Conservation (phyloP, 1,140 invertebrate genomes). For the Cataglyphis hispanica region DNA sequence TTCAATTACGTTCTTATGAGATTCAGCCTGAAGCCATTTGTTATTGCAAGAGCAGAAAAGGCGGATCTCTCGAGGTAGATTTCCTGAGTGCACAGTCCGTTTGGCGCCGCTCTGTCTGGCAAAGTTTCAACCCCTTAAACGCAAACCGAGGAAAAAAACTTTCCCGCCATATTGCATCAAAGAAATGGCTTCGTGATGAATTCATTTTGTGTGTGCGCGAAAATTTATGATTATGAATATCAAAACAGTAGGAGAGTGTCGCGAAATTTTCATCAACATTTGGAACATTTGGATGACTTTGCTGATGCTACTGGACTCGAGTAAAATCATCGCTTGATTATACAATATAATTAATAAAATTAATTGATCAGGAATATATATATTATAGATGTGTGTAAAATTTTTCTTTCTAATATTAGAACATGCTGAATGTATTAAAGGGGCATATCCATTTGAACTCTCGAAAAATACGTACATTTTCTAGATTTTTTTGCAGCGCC, state of each 20-base stretch:
- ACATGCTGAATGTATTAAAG: background rate
- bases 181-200: slow-evolving; percentile 61
- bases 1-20: slow-evolving; percentile 73
- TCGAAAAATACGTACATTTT: too few relatives aligned
- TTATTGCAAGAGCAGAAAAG: slow-evolving; percentile 64
- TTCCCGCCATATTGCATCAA: slow-evolving; percentile 71
- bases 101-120: slow-evolving; percentile 67
- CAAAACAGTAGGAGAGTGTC: slow-evolving; percentile 30
- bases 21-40: slow-evolving; percentile 59
- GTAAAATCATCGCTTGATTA: background rate
- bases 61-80: slow-evolving; percentile 58
- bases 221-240: slow-evolving; percentile 71
- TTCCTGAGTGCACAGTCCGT: slow-evolving; percentile 44
- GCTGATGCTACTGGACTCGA: background rate
- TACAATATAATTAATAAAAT: slow-evolving; percentile 3
- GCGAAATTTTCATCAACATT: slow-evolving; percentile 25
- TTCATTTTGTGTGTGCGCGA: slow-evolving; percentile 50
- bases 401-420: background rate
- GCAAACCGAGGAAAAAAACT: slow-evolving; percentile 66
- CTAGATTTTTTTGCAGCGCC: too few relatives aligned
- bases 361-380: background rate
- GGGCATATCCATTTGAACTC: too few relatives aligned
- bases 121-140: slow-evolving; percentile 71
- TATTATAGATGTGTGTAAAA: background rate
- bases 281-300: background rate